Conservation (phyloP, 1,140 invertebrate genomes). For the Penaeus japonicus region DNA sequence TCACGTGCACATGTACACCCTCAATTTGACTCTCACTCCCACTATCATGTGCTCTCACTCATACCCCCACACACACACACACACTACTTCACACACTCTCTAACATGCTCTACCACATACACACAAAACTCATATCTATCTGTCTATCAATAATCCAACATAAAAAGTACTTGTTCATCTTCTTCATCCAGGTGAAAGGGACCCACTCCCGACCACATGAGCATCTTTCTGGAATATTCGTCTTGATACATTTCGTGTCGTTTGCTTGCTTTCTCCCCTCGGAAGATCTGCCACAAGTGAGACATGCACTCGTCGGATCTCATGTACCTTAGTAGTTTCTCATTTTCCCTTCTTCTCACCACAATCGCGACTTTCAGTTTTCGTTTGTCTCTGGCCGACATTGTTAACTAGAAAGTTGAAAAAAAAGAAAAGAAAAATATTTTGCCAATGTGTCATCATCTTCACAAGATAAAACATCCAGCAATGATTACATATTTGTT, state of each 20-base stretch:
- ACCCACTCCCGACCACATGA: slow-evolving; percentile 35
- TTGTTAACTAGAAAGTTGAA: not conserved
- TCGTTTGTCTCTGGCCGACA: slow-evolving; percentile 13
- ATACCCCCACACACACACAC: too few species aligned
- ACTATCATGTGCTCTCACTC: too few species aligned
- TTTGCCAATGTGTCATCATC: too few species aligned
- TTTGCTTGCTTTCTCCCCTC: slow-evolving; percentile 21
- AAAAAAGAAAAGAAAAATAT: not conserved
- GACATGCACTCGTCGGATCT: slow-evolving; percentile 16
- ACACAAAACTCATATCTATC: not conserved
- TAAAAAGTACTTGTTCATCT: slow-evolving; percentile 38
- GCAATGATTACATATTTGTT: too few species aligned
- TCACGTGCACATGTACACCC: too few species aligned
- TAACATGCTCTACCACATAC: too few species aligned
- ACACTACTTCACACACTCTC: too few species aligned
- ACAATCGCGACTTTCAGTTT: slow-evolving; percentile 24
- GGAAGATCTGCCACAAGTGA: slow-evolving; percentile 36
- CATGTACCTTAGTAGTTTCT: slow-evolving; percentile 34
- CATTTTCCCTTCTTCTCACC: slow-evolving; percentile 24
- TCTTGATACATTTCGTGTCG: slow-evolving; percentile 31
- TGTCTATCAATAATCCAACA: too few species aligned
- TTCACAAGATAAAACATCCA: too few species aligned
- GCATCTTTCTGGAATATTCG: not conserved
- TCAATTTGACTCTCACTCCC: too few species aligned
- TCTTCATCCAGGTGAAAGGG: slow-evolving; percentile 39